Base-by-base conservation (phyloP, 2,113 vertebrate genomes). In the Dinomys branickii region DNA sequence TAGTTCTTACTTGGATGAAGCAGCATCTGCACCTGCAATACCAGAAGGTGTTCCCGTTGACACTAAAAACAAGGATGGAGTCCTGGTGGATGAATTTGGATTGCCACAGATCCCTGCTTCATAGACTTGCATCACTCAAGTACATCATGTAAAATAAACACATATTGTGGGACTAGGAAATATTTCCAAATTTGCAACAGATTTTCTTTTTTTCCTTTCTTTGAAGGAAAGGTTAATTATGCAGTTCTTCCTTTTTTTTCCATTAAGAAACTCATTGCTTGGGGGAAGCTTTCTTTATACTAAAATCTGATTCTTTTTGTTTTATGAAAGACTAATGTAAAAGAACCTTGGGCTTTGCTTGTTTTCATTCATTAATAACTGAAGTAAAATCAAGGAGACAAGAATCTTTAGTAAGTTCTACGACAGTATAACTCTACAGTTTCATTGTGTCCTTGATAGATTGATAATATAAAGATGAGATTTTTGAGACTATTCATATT, bases 71-170 rank as follows among this genome's bases (percentile, higher is more conserved):
- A 99, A 99, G 99, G 99, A 99, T 89, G 99, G 99, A 1, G 99
- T 99, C 24, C 90, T 99, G 98, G 99, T 99, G 98, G 99, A 99
- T 98, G 99, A 99, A 98, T 99, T 99, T 63, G 99, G 99, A 77
- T 98, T 99, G 97, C 99, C 99, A 93, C 99, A 99, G 98, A 99
- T 99, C 83, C 99, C 99, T 67, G 99, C 99, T 83, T 99, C 99
- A 96, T 99, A 99, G 98, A 98, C 7, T 83, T 88, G 65, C 59
- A 81, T 94, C 95, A 85, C 58, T 94, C 17, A 96, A 97, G 95
- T 94, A 86, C 11, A 92, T 96, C 85, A 65, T 96, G 88, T 6
- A 58, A 97, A 98, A 96, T 95, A 97, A 97, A 96, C 82, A 80
- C 50, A 26, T 75, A 85, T 97, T 98, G 85, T 93, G 61, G 56